Evolutionary conservation across 2,113 vertebrate genomes (phyloP).

Genomic region (Calyptommatus sinebrachiatus): DNA sequence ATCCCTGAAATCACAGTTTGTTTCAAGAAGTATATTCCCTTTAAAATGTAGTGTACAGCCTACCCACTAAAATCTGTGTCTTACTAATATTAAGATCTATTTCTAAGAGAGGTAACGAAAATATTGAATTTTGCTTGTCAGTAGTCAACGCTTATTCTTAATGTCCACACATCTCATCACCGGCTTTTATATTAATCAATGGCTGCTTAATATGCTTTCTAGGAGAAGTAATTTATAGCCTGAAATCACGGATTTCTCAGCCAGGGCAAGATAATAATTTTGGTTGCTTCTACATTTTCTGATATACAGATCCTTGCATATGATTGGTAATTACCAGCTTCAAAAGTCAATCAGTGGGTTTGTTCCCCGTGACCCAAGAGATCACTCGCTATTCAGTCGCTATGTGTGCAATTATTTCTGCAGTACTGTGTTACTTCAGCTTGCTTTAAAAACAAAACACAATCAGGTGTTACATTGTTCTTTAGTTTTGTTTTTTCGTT

Average conservation of each 20-base stretch:
- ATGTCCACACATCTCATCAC: constrained; percentile 25
- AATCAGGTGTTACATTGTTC: no score
- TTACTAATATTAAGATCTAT: constrained; percentile 21
- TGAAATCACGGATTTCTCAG: constrained; percentile 38
- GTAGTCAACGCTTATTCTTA: constrained; percentile 17
- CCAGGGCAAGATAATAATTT: constrained; percentile 20
- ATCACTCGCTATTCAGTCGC: constrained; percentile 28
- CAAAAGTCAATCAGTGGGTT: constrained; percentile 40
- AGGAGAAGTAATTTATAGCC: constrained; percentile 13
- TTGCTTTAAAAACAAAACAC: constrained; percentile 2
- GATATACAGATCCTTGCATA: constrained; percentile 37
- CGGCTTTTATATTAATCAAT: constrained; percentile 24
- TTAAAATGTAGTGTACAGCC: neutral
- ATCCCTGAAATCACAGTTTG: neutral
- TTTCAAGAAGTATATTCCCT: constrained; percentile 6
- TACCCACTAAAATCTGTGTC: constrained; percentile 22
- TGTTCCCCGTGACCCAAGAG: constrained; percentile 36
- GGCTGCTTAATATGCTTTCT: constrained; percentile 31
- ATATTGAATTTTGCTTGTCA: constrained; percentile 29
- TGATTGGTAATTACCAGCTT: constrained; percentile 55
- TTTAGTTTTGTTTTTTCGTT: no score
- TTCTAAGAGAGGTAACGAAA: constrained; percentile 6
- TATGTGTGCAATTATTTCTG: neutral
- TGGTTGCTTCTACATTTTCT: constrained; percentile 41
- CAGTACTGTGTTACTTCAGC: neutral